These are phyloP conservation scores for Rhopalosiphum padi DNA, from an alignment of 1,140 invertebrate genomes.

Conservation along the genomic window DNA sequence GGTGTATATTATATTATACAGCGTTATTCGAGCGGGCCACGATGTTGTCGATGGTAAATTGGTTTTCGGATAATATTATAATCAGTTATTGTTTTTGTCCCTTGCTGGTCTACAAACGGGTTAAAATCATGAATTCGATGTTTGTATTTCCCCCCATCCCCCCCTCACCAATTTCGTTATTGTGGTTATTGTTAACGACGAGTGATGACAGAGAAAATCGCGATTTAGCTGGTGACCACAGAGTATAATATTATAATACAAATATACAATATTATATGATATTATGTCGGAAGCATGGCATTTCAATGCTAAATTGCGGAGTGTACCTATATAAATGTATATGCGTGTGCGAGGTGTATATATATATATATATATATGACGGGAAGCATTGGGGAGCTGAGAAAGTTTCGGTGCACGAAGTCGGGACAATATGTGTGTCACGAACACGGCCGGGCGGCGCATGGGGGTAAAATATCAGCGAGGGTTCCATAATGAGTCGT, in stretches of 20 bases:
- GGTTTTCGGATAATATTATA: background rate
- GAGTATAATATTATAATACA: background rate
- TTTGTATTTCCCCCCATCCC: too few species aligned
- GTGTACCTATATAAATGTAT: background rate
- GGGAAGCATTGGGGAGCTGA: background rate
- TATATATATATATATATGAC: background rate
- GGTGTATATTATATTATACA: background rate
- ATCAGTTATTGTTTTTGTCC: background rate
- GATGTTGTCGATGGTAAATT: background rate
- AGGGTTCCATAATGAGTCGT: background rate
- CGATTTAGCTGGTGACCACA: background rate
- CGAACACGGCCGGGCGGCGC: background rate
- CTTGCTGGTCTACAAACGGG: background rate
- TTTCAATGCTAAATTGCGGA: background rate
- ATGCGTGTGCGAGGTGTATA: background rate
- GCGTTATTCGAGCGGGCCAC: background rate
- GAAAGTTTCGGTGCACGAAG: constrained; percentile 46
- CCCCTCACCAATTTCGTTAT: too few species aligned
- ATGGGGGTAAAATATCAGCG: background rate
- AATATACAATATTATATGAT: background rate
- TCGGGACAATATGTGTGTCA: constrained; percentile 22
- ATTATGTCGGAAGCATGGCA: background rate
- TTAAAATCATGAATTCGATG: background rate
- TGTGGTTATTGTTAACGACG: background rate
- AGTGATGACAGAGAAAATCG: background rate